Evolutionary conservation across 2,797 vertebrate genomes (phyloP), one percentile per base, ranked within the genome.

Genomic region (Babyrousa celebensis): DNA sequence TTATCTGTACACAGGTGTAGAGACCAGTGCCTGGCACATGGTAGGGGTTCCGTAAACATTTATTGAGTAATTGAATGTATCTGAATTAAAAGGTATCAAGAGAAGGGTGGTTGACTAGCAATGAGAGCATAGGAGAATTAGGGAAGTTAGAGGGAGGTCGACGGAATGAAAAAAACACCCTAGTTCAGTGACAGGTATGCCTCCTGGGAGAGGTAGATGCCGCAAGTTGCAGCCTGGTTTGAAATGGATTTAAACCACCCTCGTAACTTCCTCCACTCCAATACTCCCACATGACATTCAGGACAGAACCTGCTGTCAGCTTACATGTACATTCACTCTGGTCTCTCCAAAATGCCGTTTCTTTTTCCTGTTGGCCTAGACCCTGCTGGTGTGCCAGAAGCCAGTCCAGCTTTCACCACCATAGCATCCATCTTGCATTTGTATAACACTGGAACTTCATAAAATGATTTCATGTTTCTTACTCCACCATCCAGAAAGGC

Each of bases 61-160:
- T 48, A n/a, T 3, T 87, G 58, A 74, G n/a, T 89, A 85, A 96
- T 65, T 75, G 12, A 96, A 96, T 93, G 82, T 54, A 72, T 82
- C 29, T 72, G n/a, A 92, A 82, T 80, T 87, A 70, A 90, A 94
- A 93, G 40, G 5, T n/a, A 68, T 90, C 54, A 52, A n/a, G 11
- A 90, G 58, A 93, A 95, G 58, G 18, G 8, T 58, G 32, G 27
- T 23, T 91, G n/a, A 58, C 83, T 32, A 74, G 58, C 82, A 80
- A 27, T 32, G 14, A 36, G 92, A 89, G 15, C 54, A 12, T 65
- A 68, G 23, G 17, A n/a, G 82, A 85, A 80, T 18, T 32, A n/a
- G 32, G 74, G 62, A 80, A 93, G 40, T 83, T 54, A 71, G 62
- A 84, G 11, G 40, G 17, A 89, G 65, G 29, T 23, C 60, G 56